A percentile compares a stretch with the other conserved stretches of the same genome.
These are phyloP conservation scores for Epinephelus coioides DNA, from an alignment of 2,797 vertebrate genomes.

Conservation along the genomic window DNA sequence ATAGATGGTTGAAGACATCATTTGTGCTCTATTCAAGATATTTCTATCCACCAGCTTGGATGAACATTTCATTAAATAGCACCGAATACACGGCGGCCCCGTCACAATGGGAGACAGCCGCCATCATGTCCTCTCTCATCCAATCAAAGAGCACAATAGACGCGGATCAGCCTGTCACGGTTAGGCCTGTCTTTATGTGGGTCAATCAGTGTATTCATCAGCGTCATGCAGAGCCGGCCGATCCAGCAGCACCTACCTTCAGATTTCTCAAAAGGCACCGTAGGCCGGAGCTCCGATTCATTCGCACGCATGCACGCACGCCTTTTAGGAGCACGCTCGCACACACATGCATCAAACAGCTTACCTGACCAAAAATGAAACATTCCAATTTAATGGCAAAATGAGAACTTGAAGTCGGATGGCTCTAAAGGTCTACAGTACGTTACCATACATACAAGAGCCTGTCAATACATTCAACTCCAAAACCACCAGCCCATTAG, in stretches of 20 bases:
- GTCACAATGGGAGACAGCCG: slow-evolving; percentile 66
- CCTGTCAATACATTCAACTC: slow-evolving; percentile 50
- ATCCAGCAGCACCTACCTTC: slow-evolving; percentile 79
- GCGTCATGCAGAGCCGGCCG: slow-evolving; percentile 75
- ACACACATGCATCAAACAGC: slow-evolving; percentile 63
- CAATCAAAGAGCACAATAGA: slow-evolving; percentile 80
- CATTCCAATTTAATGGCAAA: slow-evolving; percentile 50
- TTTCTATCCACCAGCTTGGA: slow-evolving; percentile 49
- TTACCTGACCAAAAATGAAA: slow-evolving; percentile 73
- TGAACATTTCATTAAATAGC: slow-evolving; percentile 56
- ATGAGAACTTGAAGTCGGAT: slow-evolving; percentile 40
- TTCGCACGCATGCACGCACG: slow-evolving; percentile 53
- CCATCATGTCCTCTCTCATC: slow-evolving; percentile 71
- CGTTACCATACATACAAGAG: slow-evolving; percentile 40
- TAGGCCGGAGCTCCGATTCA: slow-evolving; percentile 46
- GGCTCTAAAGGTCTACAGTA: slow-evolving; percentile 39
- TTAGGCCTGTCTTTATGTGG: slow-evolving; percentile 65
- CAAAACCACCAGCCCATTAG: slow-evolving; percentile 63
- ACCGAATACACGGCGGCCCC: slow-evolving; percentile 37
- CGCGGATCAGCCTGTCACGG: slow-evolving; percentile 63
- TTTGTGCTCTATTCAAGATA: slow-evolving; percentile 63
- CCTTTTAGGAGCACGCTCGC: not conserved
- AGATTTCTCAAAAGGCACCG: slow-evolving; percentile 64
- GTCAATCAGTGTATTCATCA: slow-evolving; percentile 84
- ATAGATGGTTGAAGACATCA: slow-evolving; percentile 45